These are phyloP conservation scores for Hydrolagus affinis DNA, from an alignment of 2,113 vertebrate genomes.

Conservation along the genomic window DNA sequence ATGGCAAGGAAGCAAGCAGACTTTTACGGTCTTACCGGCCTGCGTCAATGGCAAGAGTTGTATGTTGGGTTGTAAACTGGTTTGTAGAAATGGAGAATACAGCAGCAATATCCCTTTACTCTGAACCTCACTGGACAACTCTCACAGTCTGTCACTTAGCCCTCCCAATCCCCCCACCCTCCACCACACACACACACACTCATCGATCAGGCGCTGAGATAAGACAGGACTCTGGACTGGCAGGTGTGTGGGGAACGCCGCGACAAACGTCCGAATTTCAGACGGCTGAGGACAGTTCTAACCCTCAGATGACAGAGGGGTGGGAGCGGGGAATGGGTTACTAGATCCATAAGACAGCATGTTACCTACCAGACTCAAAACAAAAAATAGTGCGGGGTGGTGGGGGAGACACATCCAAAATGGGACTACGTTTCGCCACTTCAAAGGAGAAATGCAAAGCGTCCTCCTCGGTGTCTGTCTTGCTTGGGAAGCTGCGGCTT, in stretches of 20 bases:
- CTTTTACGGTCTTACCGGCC: not conserved
- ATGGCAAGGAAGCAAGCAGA: slow-evolving; percentile 18
- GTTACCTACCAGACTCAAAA: not conserved
- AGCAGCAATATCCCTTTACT: slow-evolving; percentile 18
- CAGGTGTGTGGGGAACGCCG: too few species aligned
- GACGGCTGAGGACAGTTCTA: too few species aligned
- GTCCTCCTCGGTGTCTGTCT: too few species aligned
- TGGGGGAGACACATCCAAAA: too few species aligned
- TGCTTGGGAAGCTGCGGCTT: too few species aligned
- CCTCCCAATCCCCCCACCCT: not conserved
- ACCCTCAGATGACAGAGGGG: too few species aligned
- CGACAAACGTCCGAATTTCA: too few species aligned
- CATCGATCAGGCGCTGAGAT: not conserved
- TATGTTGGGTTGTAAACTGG: not conserved
- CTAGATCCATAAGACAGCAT: not conserved
- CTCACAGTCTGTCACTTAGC: not conserved
- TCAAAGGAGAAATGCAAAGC: too few species aligned
- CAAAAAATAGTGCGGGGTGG: too few species aligned
- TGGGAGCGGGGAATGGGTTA: not conserved
- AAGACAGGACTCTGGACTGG: too few species aligned
- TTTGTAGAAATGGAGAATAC: slow-evolving; percentile 13
- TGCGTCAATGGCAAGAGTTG: slow-evolving; percentile 19
- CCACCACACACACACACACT: too few species aligned
- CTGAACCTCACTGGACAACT: not conserved
- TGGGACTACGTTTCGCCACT: too few species aligned